Conservation (phyloP, 1,140 invertebrate genomes). For the Metaphire vulgaris region DNA sequence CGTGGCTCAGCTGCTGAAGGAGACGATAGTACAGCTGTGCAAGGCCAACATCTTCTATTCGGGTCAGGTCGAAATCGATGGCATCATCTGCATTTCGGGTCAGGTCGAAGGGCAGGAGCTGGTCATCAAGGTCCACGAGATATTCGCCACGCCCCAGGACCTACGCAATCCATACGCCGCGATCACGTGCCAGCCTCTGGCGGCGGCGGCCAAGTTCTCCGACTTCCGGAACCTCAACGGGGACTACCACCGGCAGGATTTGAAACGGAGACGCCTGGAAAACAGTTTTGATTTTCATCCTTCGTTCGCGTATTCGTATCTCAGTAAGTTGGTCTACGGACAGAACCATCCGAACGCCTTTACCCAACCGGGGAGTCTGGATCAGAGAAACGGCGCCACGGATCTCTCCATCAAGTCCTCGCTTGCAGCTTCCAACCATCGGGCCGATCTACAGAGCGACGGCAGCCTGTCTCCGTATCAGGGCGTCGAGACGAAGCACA, state of each 20-base stretch:
- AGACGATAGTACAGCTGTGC: slow-evolving; percentile 26
- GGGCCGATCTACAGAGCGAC: background rate
- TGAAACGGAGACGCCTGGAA: background rate
- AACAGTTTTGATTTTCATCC: background rate
- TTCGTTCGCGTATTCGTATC: background rate
- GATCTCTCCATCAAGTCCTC: background rate
- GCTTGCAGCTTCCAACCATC: background rate
- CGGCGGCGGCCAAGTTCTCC: background rate
- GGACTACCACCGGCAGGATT: background rate
- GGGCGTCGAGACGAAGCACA: background rate
- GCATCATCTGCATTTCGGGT: slow-evolving; percentile 29
- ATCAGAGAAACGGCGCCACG: background rate
- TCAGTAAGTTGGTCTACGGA: background rate
- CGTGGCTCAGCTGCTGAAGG: slow-evolving; percentile 16
- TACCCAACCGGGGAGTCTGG: background rate
- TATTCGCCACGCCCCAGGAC: background rate
- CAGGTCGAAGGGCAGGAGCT: slow-evolving; percentile 24
- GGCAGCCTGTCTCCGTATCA: background rate
- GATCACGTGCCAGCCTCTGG: background rate
- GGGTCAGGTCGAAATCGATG: slow-evolving; percentile 28
- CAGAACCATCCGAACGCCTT: background rate
- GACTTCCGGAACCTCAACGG: background rate
- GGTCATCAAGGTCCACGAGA: slow-evolving; percentile 30
- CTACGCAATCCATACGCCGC: background rate
- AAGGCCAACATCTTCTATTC: slow-evolving; percentile 14